Conservation (phyloP, 2,797 vertebrate genomes). For the Hozukius guyotensis region DNA sequence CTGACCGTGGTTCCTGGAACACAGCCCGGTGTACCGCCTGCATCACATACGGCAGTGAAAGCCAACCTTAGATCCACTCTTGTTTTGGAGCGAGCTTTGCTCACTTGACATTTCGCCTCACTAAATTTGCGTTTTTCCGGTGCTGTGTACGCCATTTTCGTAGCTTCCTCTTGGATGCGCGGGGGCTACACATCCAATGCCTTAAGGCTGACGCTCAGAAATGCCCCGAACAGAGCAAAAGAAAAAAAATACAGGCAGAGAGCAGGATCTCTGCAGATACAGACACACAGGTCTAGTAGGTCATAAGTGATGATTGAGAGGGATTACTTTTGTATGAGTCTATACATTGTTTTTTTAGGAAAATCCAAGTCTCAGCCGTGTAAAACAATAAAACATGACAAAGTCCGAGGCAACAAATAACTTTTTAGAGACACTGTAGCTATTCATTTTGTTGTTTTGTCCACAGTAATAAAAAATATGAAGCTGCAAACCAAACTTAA, state of each 20-base stretch:
- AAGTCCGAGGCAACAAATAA: neutral
- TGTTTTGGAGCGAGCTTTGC: neutral
- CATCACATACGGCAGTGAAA: neutral
- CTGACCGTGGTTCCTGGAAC: too few relatives aligned
- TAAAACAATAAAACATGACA: neutral
- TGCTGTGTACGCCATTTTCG: neutral
- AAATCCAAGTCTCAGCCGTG: neutral
- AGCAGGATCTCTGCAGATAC: neutral
- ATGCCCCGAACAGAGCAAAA: neutral
- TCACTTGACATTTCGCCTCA: neutral
- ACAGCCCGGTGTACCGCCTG: neutral
- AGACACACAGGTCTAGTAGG: neutral
- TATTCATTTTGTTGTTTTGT: neutral
- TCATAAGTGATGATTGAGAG: neutral
- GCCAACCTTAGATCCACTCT: neutral
- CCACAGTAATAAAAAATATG: neutral
- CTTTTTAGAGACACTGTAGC: neutral
- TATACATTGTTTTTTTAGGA: neutral
- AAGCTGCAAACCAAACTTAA: neutral
- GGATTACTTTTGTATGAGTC: neutral
- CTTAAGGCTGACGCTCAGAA: neutral
- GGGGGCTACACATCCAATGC: neutral
- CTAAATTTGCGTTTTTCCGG: neutral
- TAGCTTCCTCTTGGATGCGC: neutral
- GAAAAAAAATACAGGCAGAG: neutral